Evolutionary conservation across 2,888 invertebrate genomes (phyloP), one percentile per base, ranked within the genome.

Genomic region (Nomada fabriciana): DNA sequence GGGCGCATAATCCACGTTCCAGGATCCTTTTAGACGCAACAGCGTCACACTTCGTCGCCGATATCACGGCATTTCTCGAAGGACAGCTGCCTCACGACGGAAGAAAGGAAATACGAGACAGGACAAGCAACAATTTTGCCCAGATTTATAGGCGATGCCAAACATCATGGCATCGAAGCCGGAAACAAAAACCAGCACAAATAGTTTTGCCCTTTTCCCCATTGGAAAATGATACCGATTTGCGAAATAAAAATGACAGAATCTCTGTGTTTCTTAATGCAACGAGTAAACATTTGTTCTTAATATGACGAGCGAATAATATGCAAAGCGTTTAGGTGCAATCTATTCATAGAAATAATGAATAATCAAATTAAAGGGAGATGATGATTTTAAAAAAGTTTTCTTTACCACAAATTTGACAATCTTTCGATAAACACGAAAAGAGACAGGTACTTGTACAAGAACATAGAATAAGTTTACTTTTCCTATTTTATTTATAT

Each of bases 41-140:
- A 20, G 42, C 15, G 52, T 60, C 55, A 7, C 55, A 7, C 55
- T 13, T 42, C 23, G 36, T 36, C 10, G 36, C 9, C 0, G n/a
- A 23, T 70, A 47, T 50, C n/a, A 59, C 7, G 23, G 15, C 18
- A 23, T 61, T 70, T 55, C 47, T 60, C 52, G 9, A 25, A 75
- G 52, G 25, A 20, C 63, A 59, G 20, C 23, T 4, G 23, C n/a
- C 20, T 29, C 18, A 9, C 61, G 20, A n/a, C 18, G 23, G 13
- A 13, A 29, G 67, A 57, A 57, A 25, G 23, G 53, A 61, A 65
- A 72, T 57, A 20, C 7, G 50, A 47, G 64, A 60, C 64, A 29
- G 52, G 43, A 36, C 68, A 23, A 59, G 55, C 63, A 68, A 75
- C 64, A 65, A 64, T 47, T 76, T 63, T 63, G 52, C 29, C 18